Evolutionary conservation across 2,113 vertebrate genomes (phyloP).

Genomic region (Hippoglossus stenolepis): DNA sequence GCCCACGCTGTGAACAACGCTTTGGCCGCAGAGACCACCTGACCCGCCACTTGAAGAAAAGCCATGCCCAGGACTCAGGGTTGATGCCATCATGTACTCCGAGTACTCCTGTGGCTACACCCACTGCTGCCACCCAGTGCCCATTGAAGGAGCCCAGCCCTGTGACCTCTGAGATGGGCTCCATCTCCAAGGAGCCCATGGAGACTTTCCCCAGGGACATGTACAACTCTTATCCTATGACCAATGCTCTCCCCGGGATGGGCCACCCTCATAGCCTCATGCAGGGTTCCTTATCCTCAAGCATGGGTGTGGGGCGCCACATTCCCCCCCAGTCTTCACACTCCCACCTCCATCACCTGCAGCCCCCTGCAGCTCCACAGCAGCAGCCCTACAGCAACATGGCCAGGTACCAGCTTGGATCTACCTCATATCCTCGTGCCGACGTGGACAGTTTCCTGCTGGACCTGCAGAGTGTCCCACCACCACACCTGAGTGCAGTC

Average conservation of each 20-base stretch:
- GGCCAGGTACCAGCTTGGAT: conserved; percentile 92
- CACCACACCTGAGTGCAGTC: conserved; percentile 84
- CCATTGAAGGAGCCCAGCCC: conserved; percentile 89
- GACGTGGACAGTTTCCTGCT: conserved; percentile 96
- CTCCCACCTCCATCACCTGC: conserved; percentile 85
- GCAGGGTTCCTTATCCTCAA: conserved; percentile 86
- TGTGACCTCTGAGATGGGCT: conserved; percentile 82
- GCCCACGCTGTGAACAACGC: conserved; percentile 94
- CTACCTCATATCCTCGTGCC: conserved; percentile 95
- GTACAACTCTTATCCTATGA: conserved; percentile 89
- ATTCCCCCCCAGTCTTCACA: conserved; percentile 79
- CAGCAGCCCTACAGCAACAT: conserved; percentile 79
- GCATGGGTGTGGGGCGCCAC: conserved; percentile 81
- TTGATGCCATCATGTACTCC: conserved; percentile 85
- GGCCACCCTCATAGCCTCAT: conserved; percentile 86
- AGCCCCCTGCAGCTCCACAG: conserved; percentile 74
- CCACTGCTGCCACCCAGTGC: conserved; percentile 81
- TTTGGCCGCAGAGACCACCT: conserved; percentile 96
- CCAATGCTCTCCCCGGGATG: conserved; percentile 85
- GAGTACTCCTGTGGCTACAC: conserved; percentile 81
- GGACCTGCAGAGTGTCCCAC: conserved; percentile 92
- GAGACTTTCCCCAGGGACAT: conserved; percentile 81
- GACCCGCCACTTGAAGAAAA: conserved; percentile 97
- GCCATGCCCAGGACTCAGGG: conserved; percentile 92
- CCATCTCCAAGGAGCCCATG: conserved; percentile 84